phyloP scores from a whole-genome alignment of 1,140 invertebrate species.

The Papilio dardanus region DNA sequence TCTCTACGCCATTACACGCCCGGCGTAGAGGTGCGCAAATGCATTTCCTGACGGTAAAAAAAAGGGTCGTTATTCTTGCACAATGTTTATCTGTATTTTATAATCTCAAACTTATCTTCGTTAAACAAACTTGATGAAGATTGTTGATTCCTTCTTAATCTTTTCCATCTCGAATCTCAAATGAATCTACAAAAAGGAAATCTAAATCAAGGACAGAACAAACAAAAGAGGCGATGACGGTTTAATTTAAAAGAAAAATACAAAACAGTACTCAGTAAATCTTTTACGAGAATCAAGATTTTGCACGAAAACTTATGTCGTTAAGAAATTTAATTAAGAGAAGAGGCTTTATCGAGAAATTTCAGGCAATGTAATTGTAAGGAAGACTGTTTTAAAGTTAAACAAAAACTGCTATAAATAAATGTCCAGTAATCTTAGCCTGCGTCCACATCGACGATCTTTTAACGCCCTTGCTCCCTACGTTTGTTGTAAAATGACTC shows the following conservation, averaged over 20 bases:
- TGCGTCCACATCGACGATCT: no score
- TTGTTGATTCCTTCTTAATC: not conserved
- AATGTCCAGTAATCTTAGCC: no score
- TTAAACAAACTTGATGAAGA: not conserved
- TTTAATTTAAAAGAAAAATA: constrained; percentile 40
- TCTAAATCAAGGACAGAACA: constrained; percentile 11
- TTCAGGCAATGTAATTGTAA: constrained; percentile 12
- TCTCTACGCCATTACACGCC: no score
- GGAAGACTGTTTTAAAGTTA: not conserved
- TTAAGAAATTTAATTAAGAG: constrained; percentile 76
- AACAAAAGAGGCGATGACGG: constrained; percentile 24
- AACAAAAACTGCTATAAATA: constrained; percentile 3
- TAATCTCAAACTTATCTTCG: not conserved
- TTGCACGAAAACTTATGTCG: constrained; percentile 63
- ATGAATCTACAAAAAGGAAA: not conserved
- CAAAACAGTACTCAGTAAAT: constrained; percentile 39
- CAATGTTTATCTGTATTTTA: no score
- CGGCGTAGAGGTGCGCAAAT: no score
- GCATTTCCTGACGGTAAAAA: no score
- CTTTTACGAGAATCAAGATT: constrained; percentile 42
- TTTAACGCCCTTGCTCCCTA: no score
- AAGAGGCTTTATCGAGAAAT: constrained; percentile 61
- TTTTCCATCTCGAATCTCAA: not conserved
- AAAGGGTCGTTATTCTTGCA: no score
- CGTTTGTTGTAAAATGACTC: no score